A percentile compares a stretch with the other conserved stretches of the same genome.
These are phyloP conservation scores for Nothocercus nigrocapillus DNA, from an alignment of 2,113 vertebrate species.

Conservation along the genomic window DNA sequence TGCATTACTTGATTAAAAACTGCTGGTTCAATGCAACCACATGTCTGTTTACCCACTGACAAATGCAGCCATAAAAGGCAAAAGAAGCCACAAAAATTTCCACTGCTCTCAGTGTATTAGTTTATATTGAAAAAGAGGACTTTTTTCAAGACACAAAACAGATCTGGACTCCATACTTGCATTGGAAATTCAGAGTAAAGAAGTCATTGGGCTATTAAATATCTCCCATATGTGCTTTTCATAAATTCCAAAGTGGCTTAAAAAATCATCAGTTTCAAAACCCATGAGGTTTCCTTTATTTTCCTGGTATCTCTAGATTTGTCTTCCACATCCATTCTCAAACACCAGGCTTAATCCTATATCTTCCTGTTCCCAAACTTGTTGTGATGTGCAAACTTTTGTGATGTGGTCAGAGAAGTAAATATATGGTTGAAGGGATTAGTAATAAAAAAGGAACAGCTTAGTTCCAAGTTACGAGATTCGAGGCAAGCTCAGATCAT, in stretches of 20 bases:
- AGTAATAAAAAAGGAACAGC: background rate
- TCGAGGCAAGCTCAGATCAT: background rate
- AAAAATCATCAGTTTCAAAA: background rate
- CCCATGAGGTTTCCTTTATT: background rate
- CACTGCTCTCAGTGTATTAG: background rate
- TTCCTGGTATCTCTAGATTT: background rate
- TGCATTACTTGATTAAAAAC: constrained; percentile 8
- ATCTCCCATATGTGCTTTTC: background rate
- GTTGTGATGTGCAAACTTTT: background rate
- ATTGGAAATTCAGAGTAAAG: background rate
- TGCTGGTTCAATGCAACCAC: background rate
- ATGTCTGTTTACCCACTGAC: constrained; percentile 29
- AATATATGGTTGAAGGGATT: background rate
- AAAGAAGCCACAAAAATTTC: background rate
- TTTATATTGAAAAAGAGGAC: background rate
- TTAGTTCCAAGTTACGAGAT: background rate
- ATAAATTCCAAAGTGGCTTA: background rate
- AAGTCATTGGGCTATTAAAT: background rate
- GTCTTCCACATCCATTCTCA: background rate
- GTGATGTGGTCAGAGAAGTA: background rate
- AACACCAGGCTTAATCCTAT: background rate
- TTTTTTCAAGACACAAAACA: background rate
- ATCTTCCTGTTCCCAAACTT: background rate
- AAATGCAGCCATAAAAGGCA: background rate
- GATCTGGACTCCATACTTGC: background rate